A percentile compares a stretch with the other conserved stretches of the same genome.
phyloP scores from a whole-genome alignment of 2,113 vertebrate species.

The Hemichromis elongatus region DNA sequence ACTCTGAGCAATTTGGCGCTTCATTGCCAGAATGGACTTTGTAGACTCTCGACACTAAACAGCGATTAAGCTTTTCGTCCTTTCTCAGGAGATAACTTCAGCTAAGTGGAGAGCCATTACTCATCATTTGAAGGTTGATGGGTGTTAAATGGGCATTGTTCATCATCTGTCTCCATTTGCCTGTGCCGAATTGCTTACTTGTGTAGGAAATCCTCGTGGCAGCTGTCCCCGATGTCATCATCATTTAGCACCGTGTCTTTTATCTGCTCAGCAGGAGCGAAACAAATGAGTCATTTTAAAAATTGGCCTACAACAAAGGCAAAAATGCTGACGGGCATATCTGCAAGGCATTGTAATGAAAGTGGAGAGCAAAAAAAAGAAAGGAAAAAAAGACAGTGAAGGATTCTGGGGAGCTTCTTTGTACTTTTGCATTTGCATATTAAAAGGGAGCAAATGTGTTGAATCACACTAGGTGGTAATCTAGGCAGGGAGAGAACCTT shows the following conservation, averaged over 20 bases:
- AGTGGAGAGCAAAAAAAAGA: not conserved
- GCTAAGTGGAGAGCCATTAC: constrained; percentile 39
- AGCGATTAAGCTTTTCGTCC: constrained; percentile 7
- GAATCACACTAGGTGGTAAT: constrained; percentile 1
- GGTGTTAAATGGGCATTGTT: constrained; percentile 56
- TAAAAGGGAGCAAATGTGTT: not conserved
- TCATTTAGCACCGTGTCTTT: constrained; percentile 88
- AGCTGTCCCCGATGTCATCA: constrained; percentile 97
- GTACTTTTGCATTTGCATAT: constrained; percentile 8
- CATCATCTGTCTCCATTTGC: constrained; percentile 52
- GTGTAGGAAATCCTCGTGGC: constrained; percentile 93
- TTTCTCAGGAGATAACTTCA: constrained; percentile 27
- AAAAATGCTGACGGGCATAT: constrained; percentile 8
- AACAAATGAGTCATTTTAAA: constrained; percentile 22
- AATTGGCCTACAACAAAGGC: constrained; percentile 3
- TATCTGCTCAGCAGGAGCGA: constrained; percentile 74
- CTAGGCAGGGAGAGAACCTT: not conserved
- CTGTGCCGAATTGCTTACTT: constrained; percentile 77
- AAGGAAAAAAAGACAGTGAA: not conserved
- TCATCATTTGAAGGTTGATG: constrained; percentile 51
- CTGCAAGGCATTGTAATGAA: not conserved
- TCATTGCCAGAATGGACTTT: constrained; percentile 9
- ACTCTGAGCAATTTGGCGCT: not conserved
- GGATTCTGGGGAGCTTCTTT: not conserved
- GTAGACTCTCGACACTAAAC: not conserved